Base-by-base conservation (phyloP, 2,888 invertebrate species). In the Heliconius hortense region DNA sequence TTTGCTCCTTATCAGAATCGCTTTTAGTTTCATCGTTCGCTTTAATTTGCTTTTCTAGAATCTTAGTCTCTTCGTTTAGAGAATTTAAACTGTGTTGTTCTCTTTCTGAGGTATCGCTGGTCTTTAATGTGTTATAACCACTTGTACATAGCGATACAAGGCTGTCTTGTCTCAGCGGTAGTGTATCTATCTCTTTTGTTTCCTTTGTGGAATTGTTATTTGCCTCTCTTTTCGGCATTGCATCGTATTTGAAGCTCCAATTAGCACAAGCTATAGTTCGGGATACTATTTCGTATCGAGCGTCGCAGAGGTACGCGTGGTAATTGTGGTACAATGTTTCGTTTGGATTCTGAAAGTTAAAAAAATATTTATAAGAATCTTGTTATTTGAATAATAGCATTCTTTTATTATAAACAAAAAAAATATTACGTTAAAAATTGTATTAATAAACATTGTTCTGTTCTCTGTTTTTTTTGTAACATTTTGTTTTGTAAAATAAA, bases 281-380 rank as follows among this genome's bases (percentile, higher is more conserved):
- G 13, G 96, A 95, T 39, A 95, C 95, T 73, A 98, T 96, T 86
- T 96, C 96, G 84, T 95, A 95, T 79, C 97, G 95, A 0, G 98
- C 98, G 87, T 98, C 97, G 85, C 96, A 96, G 48, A 99, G 93
- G 90, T 98, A 98, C 0, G 97, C 97, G 90, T 97, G 97, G 88
- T 97, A 97, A 88, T 97, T 97, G 53, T 96, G 96, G 85, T 96
- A 97, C 78, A 97, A 88, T 76, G 96, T 96, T 80, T 96, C 96
- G 85, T 93, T 92, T 78, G 94, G 92, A 63, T 95, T 94, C 93
- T 93, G 84, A 76, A 87, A 82, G 21, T 53, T 21, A 21, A 53
- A n/a, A 2, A 53, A 53, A 10, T 21, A 21, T 2, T 53, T 10
- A n/a, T 53, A n/a, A 56, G n/a, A 56, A 56, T n/a, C 3, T 56